Conservation (phyloP, 2,797 vertebrate genomes). For the Discoglossus pictus region DNA sequence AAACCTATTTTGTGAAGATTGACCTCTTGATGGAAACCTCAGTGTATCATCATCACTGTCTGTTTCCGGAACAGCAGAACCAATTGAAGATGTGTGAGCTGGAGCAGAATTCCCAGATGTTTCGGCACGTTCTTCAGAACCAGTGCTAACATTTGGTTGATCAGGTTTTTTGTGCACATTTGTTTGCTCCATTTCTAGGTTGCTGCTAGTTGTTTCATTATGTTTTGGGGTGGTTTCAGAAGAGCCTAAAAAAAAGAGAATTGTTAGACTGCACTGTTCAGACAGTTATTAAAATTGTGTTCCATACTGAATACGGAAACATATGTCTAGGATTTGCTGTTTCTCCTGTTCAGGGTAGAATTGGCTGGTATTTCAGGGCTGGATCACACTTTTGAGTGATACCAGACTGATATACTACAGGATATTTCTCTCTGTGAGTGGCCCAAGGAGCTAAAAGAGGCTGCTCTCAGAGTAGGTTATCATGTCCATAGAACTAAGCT, state of each 20-base stretch:
- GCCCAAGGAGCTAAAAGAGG: no score
- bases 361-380: no score
- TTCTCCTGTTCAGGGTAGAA: no score
- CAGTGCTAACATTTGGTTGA: slow-evolving; percentile 51
- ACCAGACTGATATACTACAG: no score
- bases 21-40: slow-evolving; percentile 88
- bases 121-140: slow-evolving; percentile 60
- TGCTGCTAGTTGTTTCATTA: background rate
- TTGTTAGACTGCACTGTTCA: background rate
- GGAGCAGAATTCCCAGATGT: slow-evolving; percentile 57
- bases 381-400: no score
- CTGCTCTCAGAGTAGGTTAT: no score
- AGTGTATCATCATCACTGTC: slow-evolving; percentile 96
- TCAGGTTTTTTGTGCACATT: slow-evolving; percentile 57
- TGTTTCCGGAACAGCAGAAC: slow-evolving; percentile 80
- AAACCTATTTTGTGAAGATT: slow-evolving; percentile 89
- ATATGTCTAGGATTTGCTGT: no score
- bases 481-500: no score
- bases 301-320: no score
- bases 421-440: no score
- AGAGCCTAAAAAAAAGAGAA: background rate
- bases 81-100: slow-evolving; percentile 66
- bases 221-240: background rate
- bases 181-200: slow-evolving; percentile 34
- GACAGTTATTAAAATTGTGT: no score